These are phyloP conservation scores for Chymomyza fuscimana DNA, from an alignment of 2,888 invertebrate species.

Conservation along the genomic window DNA sequence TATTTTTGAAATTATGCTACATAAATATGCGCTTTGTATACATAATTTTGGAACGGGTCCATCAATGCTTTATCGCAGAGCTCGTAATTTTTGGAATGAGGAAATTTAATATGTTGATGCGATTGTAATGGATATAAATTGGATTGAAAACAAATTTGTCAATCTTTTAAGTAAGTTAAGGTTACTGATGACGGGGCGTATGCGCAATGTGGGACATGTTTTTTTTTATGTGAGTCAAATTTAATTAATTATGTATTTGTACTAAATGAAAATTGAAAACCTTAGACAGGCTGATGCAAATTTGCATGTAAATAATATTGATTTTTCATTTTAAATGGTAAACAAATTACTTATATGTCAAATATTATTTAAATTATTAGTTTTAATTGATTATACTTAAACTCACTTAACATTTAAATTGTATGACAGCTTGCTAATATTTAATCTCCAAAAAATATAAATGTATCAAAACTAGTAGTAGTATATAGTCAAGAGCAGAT, in stretches of 20 bases:
- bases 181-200: neutral
- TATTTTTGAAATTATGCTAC: constrained; percentile 4
- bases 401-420: no score
- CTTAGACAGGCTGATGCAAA: no score
- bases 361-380: no score
- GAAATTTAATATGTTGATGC: neutral
- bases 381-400: no score
- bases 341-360: no score
- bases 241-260: neutral
- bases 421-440: no score
- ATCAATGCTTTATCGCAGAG: neutral
- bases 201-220: neutral
- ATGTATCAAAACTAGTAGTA: no score
- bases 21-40: no score
- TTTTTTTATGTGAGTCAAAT: neutral
- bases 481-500: no score
- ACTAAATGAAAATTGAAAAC: neutral
- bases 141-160: neutral
- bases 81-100: neutral
- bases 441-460: no score
- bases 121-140: neutral
- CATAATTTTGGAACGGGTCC: neutral
- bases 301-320: no score
- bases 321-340: no score
- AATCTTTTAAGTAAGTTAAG: neutral